A percentile compares a stretch with the other conserved stretches of the same genome.
These are phyloP conservation scores for Sepioteuthis lessoniana DNA, from an alignment of 2,888 invertebrate genomes.

Conservation along the genomic window DNA sequence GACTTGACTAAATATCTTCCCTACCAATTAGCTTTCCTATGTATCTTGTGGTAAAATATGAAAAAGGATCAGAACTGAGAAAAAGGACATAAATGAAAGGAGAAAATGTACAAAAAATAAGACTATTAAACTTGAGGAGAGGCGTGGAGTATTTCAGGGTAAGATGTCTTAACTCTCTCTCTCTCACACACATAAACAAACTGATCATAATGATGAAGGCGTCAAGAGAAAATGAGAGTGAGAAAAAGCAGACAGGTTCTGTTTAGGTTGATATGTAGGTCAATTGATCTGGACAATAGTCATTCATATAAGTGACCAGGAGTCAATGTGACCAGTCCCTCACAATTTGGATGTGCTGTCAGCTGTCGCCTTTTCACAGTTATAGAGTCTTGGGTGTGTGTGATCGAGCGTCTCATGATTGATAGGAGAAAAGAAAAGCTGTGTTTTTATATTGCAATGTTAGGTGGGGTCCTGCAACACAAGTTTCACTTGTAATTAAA, in stretches of 20 bases:
- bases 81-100: too few species aligned
- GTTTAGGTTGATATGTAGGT: slow-evolving; percentile 33
- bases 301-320: not conserved
- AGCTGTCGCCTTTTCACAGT: not conserved
- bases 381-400: not conserved
- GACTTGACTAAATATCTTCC: too few species aligned
- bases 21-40: too few species aligned
- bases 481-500: not conserved
- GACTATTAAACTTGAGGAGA: too few species aligned
- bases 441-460: not conserved
- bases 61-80: too few species aligned
- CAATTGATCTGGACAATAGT: not conserved
- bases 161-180: not conserved
- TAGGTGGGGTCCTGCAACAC: not conserved
- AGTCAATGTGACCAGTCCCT: not conserved
- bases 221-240: not conserved
- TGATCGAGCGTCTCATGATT: not conserved
- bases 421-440: not conserved
- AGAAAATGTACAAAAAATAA: too few species aligned
- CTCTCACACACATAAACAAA: not conserved
- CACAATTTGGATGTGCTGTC: not conserved
- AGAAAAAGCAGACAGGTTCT: not conserved
- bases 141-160: not conserved
- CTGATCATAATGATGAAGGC: not conserved
- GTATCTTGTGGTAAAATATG: too few species aligned